Conservation (phyloP, 1,140 invertebrate species). For the Cyphomyrmex costatus region DNA sequence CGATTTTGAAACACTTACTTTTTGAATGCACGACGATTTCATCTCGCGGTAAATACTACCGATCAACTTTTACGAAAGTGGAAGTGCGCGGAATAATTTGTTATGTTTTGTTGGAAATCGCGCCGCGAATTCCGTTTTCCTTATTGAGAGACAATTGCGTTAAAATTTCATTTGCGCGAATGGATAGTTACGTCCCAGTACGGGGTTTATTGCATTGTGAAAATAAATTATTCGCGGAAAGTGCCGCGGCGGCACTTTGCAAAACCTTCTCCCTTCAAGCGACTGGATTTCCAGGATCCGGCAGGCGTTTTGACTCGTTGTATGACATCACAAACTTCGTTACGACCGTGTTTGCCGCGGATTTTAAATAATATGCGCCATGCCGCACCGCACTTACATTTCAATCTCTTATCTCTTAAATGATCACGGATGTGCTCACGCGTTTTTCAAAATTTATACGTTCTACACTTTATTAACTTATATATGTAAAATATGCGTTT, state of each 20-base stretch:
- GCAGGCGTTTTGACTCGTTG: constrained; percentile 27
- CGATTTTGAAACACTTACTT: constrained; percentile 4
- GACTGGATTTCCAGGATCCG: constrained; percentile 8
- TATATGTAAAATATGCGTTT: too few relatives aligned
- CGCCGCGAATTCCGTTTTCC: constrained; percentile 26
- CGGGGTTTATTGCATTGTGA: constrained; percentile 47
- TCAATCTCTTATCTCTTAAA: not conserved
- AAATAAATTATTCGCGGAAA: constrained; percentile 59
- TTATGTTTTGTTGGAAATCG: constrained; percentile 26
- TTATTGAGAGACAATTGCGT: constrained; percentile 60
- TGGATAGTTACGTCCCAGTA: constrained; percentile 50
- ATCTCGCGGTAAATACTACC: not conserved
- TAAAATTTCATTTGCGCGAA: constrained; percentile 64
- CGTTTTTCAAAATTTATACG: not conserved
- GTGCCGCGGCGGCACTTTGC: constrained; percentile 23
- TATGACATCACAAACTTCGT: constrained; percentile 37
- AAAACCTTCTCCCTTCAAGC: constrained; percentile 16
- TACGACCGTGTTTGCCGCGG: constrained; percentile 28
- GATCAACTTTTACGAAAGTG: constrained; percentile 34
- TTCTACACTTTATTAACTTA: too few relatives aligned
- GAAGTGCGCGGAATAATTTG: not conserved
- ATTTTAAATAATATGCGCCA: constrained; percentile 32
- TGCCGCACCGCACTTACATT: not conserved
- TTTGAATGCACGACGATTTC: not conserved
- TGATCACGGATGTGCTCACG: not conserved